Percentiles rank a stretch among this genome's conserved stretches.
These are phyloP conservation scores for Tricholaema leucomelas DNA, from an alignment of 2,113 vertebrate genomes.

Conservation along the genomic window DNA sequence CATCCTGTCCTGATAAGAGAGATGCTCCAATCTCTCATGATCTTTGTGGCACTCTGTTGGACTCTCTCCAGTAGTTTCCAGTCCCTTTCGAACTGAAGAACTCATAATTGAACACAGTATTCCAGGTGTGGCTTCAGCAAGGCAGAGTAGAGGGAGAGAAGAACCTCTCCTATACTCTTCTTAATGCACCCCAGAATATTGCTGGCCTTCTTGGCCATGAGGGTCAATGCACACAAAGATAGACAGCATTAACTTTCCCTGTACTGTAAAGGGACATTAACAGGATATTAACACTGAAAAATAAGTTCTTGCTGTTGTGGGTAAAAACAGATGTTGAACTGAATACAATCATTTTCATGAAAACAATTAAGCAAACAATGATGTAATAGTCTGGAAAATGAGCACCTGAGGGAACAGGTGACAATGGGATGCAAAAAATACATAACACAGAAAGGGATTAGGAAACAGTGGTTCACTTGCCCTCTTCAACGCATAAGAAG, in stretches of 20 bases:
- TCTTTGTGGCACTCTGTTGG: too few species aligned
- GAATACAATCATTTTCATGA: background rate
- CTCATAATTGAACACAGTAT: too few species aligned
- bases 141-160: too few species aligned
- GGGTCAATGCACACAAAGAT: background rate
- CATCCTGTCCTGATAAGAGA: too few species aligned
- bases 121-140: too few species aligned
- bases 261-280: background rate
- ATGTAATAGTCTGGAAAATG: background rate
- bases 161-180: too few species aligned
- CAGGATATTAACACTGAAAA: background rate
- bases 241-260: background rate
- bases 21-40: too few species aligned
- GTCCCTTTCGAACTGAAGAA: too few species aligned
- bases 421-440: background rate
- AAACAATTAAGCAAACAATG: background rate
- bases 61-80: too few species aligned
- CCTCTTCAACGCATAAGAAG: background rate
- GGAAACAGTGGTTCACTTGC: background rate
- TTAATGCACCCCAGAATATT: too few species aligned
- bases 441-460: background rate
- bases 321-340: background rate
- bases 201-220: too few species aligned
- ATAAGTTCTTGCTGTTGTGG: background rate
- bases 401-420: background rate